Evolutionary conservation across 2,113 vertebrate genomes (phyloP), one percentile per base, ranked within the genome.

Genomic region (Laticauda laticaudata): DNA sequence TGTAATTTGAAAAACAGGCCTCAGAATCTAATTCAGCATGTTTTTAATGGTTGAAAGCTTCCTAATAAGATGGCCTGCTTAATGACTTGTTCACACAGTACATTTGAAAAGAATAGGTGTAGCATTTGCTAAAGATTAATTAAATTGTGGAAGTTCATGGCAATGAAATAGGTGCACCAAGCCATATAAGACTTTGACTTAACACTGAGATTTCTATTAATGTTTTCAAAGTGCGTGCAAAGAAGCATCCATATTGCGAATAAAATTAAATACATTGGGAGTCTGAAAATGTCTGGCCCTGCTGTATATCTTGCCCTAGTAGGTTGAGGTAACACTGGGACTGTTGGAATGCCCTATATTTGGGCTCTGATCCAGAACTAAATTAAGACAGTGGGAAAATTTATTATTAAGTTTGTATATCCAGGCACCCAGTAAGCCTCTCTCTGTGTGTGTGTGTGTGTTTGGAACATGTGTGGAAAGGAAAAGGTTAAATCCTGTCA

Each of bases 101-200:
- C 7, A 7, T 64, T 55, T 92, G 86, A 18, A 92, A 43, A 88
- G 39, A 15, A 21, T 53, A 91, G 51, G n/a, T 75, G 18, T 39
- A 69, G 23, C 24, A 45, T 69, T 92, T 92, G 48, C 48, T 69
- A 69, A 91, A 86, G 91, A 55, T 59, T n/a, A 2, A 75, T 92
- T 69, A 75, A 59, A 54, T 39, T 18, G 85, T 61, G 4, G 56
- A 64, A 39, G 39, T 92, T 64, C 59, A 55, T 15, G 6, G 87
- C 34, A 88, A 51, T 39, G 51, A 88, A 88, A 61, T 24, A 51
- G 34, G 59, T 75, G 15, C 34, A 61, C 29, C 55, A 59, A n/a
- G 24, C 39, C 14, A 51, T 54, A 11, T 26, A 88, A 39, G 56
- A 24, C 11, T 54, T 61, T 2, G 39, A 26, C 20, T 88, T 53